A percentile compares a stretch with the other conserved stretches of the same genome.
Conservation (phyloP, 1,140 invertebrate genomes). For the Apis dorsata region DNA sequence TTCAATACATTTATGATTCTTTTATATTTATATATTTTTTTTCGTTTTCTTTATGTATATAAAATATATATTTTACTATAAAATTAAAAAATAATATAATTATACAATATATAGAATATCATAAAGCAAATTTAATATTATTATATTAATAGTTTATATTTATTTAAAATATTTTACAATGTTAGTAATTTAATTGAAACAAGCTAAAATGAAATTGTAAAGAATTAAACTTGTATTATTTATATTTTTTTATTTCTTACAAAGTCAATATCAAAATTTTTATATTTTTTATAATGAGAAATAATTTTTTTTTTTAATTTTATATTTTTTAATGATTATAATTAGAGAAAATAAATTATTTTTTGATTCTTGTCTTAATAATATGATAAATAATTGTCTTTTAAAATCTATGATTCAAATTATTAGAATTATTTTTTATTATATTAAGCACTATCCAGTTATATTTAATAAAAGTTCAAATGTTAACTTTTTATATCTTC, state of each 20-base stretch:
- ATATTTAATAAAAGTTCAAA: conserved; percentile 3
- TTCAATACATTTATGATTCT: no score
- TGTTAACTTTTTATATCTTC: neutral
- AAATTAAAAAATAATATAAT: neutral
- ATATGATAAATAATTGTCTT: neutral
- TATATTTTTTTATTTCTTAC: neutral
- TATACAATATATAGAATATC: neutral
- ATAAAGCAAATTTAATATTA: neutral
- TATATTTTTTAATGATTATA: neutral
- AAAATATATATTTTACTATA: neutral
- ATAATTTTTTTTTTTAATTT: neutral
- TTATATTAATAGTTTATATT: neutral
- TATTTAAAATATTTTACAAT: neutral
- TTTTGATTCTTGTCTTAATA: neutral
- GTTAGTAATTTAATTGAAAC: neutral
- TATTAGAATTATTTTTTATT: neutral
- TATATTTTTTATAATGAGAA: neutral
- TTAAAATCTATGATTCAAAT: neutral
- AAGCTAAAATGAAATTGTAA: neutral
- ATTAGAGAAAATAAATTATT: neutral
- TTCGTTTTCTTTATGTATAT: no score
- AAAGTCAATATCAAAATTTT: neutral
- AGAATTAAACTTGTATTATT: neutral
- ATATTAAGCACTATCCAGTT: neutral
- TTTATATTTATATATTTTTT: no score